Evolutionary conservation across 2,797 vertebrate species (phyloP), one percentile per base, ranked within the genome.

Genomic region (Odontamblyopus lacepedii): DNA sequence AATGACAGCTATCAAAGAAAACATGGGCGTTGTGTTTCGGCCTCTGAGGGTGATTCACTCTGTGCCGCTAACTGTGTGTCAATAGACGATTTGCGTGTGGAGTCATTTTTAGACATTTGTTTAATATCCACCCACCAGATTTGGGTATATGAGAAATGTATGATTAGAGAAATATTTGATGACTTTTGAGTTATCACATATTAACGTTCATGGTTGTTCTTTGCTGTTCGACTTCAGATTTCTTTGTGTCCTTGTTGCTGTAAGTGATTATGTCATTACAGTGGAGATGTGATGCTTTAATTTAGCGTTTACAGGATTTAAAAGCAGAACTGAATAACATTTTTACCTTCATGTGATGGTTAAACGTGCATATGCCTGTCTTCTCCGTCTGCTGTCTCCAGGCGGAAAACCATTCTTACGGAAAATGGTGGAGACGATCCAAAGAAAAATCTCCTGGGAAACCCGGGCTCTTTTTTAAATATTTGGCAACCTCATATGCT

Each of bases 1-100:
- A 96, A 91, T 85, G 94, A 95, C 91, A 92, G 93, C 94, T 94
- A 93, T 95, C 95, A 95, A 90, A 94, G 88, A 87, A 73, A 85
- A 84, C 80, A 85, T 93, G 92, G 93, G 93, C 92, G 93, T 93
- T 94, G 86, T 90, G 81, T 87, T 85, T 87, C 79, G 76, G 63
- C 71, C 71, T 73, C 66, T 32, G 63, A 79, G 71, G 76, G 72
- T 82, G 76, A 80, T 80, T 78, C 71, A 50, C 72, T 76, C 59
- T 71, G 68, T 72, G 69, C 51, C 18, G 72, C 23, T 70, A 32
- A 61, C 29, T 32, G 29, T 32, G 30, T 61, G 29, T 63, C 61
- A 35, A 63, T 63, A 63, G 61, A 38, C 9, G 3, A 63, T 63
- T 63, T 19, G 8, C 23, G 61, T 38, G 18, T 38, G 61, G 30